Percentiles rank a stretch among this genome's conserved stretches.
Conservation (phyloP, 30 jellyfish, hydroid and myxozoan genomes). For the Cassiopea andromeda region DNA sequence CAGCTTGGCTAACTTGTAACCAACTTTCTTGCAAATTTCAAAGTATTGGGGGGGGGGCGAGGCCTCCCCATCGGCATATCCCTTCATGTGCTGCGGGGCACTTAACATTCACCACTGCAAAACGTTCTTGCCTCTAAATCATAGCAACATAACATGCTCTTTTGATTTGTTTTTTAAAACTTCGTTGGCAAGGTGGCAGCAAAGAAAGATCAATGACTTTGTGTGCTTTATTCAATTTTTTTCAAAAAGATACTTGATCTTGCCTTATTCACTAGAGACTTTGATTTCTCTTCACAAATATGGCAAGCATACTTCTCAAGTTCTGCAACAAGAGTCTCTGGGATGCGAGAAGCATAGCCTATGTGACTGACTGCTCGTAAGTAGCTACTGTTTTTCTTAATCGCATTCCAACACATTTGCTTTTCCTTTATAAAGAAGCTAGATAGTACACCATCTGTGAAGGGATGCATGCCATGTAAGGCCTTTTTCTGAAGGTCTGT, state of each 20-base stretch:
- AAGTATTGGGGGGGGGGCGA: too few species aligned
- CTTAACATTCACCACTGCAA: neutral
- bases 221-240: neutral
- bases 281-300: neutral
- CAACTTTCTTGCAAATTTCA: too few species aligned
- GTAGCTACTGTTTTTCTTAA: neutral
- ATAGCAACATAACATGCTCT: neutral
- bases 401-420: neutral
- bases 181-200: neutral
- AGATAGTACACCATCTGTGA: neutral
- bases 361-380: neutral
- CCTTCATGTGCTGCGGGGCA: neutral
- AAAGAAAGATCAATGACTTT: constrained; percentile 5
- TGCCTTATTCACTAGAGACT: neutral
- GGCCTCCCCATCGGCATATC: too few species aligned
- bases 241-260: too few species aligned
- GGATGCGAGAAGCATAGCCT: neutral
- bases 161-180: neutral
- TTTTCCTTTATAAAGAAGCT: neutral
- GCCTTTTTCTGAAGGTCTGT: neutral
- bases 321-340: neutral
- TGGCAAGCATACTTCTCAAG: neutral
- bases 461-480: neutral
- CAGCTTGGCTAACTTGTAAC: too few species aligned
- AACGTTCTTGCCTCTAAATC: neutral